Evolutionary conservation across 2,113 vertebrate genomes (phyloP).

Genomic region (Chaetops frenatus): DNA sequence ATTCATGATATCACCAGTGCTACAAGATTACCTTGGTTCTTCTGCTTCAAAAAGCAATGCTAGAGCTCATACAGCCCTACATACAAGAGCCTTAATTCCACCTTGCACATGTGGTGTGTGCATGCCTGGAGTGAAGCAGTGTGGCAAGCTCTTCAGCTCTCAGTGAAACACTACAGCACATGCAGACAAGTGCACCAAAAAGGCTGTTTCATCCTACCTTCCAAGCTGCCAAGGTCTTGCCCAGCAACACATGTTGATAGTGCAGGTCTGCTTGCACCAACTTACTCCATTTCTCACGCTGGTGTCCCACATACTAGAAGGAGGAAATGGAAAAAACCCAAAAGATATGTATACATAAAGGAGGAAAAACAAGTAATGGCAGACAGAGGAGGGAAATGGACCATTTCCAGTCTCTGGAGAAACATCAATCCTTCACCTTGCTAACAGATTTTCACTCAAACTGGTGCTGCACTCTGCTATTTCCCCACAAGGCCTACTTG

Average conservation of each 20-base stretch:
- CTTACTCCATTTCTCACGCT: constrained; percentile 62
- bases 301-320: constrained; percentile 41
- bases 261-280: constrained; percentile 59
- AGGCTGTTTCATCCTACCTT: constrained; percentile 48
- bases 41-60: background rate
- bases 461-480: background rate
- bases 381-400: background rate
- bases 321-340: no score
- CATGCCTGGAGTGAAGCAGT: background rate
- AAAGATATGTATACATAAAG: rapidly evolving
- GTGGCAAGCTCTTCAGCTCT: background rate
- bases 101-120: no score
- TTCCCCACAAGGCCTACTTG: background rate
- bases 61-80: background rate
- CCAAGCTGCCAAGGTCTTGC: constrained; percentile 71
- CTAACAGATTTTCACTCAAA: background rate
- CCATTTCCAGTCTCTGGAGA: background rate
- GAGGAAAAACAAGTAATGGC: background rate
- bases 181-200: background rate
- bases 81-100: background rate
- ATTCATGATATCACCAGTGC: background rate
- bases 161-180: background rate
- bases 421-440: background rate
- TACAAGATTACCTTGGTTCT: background rate
- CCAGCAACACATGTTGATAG: constrained; percentile 47